Evolutionary conservation across 1,140 invertebrate species (phyloP), one percentile per base, ranked within the genome.

Genomic region (Drosophila novamexicana): DNA sequence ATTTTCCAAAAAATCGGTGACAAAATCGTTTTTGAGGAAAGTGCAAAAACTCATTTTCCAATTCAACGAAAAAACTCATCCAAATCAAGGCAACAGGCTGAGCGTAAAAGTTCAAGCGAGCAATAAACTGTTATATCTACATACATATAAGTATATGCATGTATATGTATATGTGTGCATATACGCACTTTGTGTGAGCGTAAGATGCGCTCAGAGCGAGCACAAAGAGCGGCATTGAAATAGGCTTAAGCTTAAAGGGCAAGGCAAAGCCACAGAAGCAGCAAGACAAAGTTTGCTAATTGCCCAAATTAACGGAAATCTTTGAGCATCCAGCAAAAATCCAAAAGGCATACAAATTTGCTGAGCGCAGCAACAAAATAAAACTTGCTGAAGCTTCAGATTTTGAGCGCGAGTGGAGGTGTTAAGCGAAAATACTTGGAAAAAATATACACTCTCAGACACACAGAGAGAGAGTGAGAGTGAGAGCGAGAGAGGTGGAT

Each of bases 281-380:
- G 57, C 73, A 44, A 77, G 67, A 83, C 50, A 49, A 66, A 71
- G 44, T 54, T 52, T 75, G 80, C 66, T 88, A 88, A 88, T 88
- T 84, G 52, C 16, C 45, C 37, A 64, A 80, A 77, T 89, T 74
- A 84, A 80, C 73, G 84, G 81, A 89, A 85, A 89, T 79, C 64
- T 89, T 81, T 75, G 44, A 32, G 9, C 47, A 36, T 7, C 40
- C 40, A 59, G 9, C 22, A 58, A 54, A 52, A 36, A 79, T 50
- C 45, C 44, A 77, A 72, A 49, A 36, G 29, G 32, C 4, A 44
- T 53, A 75, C 71, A 75, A 56, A 47, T 47, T 5, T 16, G 64
- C 64, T 62, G 54, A 53, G 42, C 32, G 16, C 29, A 67, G 16
- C 29, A 67, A 64, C 36, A 56, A 76, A 68, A 62, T 16, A 47